Base-by-base conservation (phyloP, 2,113 vertebrate species). In the Tragelaphus imberbis region DNA sequence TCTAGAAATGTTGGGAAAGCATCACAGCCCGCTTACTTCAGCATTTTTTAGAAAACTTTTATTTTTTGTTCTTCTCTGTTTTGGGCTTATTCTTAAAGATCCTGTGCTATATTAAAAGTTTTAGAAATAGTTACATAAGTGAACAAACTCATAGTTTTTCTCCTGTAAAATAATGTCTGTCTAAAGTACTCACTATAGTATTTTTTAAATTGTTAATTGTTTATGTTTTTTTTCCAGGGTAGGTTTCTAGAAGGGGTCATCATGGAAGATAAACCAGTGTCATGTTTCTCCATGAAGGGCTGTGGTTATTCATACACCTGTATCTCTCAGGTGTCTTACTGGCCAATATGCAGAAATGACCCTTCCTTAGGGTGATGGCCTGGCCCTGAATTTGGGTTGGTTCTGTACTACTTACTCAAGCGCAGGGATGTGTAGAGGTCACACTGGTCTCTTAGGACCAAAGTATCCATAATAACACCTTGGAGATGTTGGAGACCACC, bases 11-110 rank as follows among this genome's bases (percentile, higher is more conserved):
- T 58, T 0, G 1, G 84, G 49, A 86, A 86, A 51, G 47, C 40
- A 16, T 33, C 53, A 21, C 2, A n/a, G 28, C 33, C 33, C 87
- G 10, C 61, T 84, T 79, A 36, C 13, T 51, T 88, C 49, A 90
- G 87, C 92, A 91, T 63, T 53, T 96, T 95, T 21, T 27, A 44
- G 61, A 71, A 85, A 82, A 47, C 11, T 95, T 97, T 79, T 94
- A 40, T 63, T 86, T 47, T 55, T 63, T 44, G 6, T 58, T 12
- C 19, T 27, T 88, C 40, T 71, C 40, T 82, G 80, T 68, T 97
- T 94, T 95, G 77, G 91, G 47, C 21, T 97, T 7, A 85, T 86
- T 82, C 90, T 63, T 40, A 96, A 90, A 97, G 47, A 59, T 51
- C 51, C 23, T 61, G 53, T 94, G n/a, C 56, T 90, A 19, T 47